Base-by-base conservation (phyloP, 2,797 vertebrate genomes). In the Eulemur coronatus region DNA sequence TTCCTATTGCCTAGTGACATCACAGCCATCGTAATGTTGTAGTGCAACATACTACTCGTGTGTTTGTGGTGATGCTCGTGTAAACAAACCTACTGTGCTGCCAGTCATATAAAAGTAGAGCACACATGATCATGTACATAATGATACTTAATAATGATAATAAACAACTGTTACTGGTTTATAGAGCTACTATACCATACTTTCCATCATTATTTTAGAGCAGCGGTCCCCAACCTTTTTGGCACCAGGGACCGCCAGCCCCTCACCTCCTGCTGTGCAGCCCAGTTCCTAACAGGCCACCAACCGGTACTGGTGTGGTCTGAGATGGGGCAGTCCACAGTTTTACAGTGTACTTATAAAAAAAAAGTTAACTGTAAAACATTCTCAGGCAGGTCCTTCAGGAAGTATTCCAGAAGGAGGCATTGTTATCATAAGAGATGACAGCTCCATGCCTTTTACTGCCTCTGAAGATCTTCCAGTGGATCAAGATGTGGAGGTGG, bases 41-140 rank as follows among this genome's bases (percentile, higher is more conserved):
- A 28, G 41, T 0, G 7, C 24, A 41, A 15, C 41, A 4, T 26
- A 17, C 26, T 28, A 26, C 26, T 28, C 41, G 1, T 35, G 0
- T 28, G 41, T 70, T 3, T 28, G 41, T 28, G 70, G 70, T 46
- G 7, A 28, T 28, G 24, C 70, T 46, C 41, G 26, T 43, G 26
- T 46, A 28, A 72, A 43, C 70, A 28, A 28, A 72, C 6, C 26
- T 28, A 28, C 38, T 28, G 69, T 43, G 24, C 26, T 28, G 13
- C 26, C 38, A 28, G 38, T 43, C 26, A 0, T 14, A 26, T 17
- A 43, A 72, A 43, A 72, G 20, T 38, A n/a, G 41, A 72, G 41
- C 70, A 72, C 26, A 46, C 7, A 43, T 26, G 14, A 28, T 43
- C 41, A 43, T 2, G 70, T 72, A 72, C 13, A 2, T 43, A 15